These are phyloP conservation scores for Thripadectes ignobilis DNA, from an alignment of 2,797 vertebrate genomes.

Conservation along the genomic window DNA sequence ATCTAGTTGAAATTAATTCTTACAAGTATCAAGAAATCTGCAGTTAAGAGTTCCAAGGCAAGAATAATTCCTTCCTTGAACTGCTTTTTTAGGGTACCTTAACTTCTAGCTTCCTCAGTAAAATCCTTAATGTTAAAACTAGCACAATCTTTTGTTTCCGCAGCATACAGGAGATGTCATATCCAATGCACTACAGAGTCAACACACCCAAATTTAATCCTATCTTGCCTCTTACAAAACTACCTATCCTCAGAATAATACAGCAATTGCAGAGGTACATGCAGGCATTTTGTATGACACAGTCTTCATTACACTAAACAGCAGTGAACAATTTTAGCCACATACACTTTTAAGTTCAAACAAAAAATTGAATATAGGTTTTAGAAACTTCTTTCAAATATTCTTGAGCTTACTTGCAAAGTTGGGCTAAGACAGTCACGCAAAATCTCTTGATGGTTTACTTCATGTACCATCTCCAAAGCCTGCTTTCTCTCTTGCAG, in stretches of 20 bases:
- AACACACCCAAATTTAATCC: background rate
- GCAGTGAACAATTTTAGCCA: background rate
- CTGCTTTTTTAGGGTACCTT: background rate
- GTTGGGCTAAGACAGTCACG: slow-evolving; percentile 91
- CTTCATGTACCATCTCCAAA: slow-evolving; percentile 86
- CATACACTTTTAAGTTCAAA: background rate
- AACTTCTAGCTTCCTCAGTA: background rate
- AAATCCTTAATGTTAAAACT: background rate
- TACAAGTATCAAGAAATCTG: background rate
- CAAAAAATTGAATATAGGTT: background rate
- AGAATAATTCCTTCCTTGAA: background rate
- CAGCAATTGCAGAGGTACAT: background rate
- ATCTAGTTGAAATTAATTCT: background rate
- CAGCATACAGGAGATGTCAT: background rate
- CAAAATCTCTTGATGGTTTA: slow-evolving; percentile 89
- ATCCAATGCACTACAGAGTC: background rate
- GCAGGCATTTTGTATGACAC: background rate
- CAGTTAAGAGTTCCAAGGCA: background rate
- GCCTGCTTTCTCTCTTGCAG: slow-evolving; percentile 86
- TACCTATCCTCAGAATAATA: background rate
- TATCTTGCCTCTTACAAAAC: background rate
- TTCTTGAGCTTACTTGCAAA: slow-evolving; percentile 83
- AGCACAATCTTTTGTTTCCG: background rate
- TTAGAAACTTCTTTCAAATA: background rate
- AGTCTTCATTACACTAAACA: background rate